These are phyloP conservation scores for Synanthedon vespiformis DNA, from an alignment of 2,888 invertebrate species.

Conservation along the genomic window DNA sequence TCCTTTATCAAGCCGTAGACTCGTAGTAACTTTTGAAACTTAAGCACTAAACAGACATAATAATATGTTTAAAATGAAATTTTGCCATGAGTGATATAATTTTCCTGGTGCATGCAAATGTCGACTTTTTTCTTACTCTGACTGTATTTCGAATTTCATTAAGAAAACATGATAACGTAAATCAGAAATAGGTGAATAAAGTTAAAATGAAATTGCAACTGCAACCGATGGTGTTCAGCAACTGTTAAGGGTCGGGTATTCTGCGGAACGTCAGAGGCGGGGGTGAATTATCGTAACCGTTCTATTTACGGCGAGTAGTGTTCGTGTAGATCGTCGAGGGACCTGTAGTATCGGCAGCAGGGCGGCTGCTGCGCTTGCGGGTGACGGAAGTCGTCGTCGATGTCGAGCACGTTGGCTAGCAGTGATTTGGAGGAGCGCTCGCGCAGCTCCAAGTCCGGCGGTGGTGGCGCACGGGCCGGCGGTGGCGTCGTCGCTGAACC, in stretches of 20 bases:
- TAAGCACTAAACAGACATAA: no score
- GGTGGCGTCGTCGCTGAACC: conserved; percentile 73
- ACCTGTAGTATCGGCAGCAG: conserved; percentile 85
- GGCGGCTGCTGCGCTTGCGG: conserved; percentile 79
- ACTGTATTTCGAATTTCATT: background rate
- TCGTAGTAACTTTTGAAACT: no score
- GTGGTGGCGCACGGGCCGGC: conserved; percentile 78
- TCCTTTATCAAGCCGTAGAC: no score
- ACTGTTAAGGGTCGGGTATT: conserved; percentile 48
- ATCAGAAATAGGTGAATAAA: no score
- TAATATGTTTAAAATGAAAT: no score
- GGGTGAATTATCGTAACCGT: conserved; percentile 66
- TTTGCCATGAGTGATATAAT: no score
- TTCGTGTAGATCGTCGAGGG: conserved; percentile 72
- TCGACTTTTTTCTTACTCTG: background rate
- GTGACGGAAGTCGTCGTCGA: conserved; percentile 95
- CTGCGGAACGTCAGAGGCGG: conserved; percentile 64
- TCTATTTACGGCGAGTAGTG: conserved; percentile 69
- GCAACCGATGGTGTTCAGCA: conserved; percentile 1
- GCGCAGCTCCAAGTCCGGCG: conserved; percentile 88
- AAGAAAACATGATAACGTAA: no score
- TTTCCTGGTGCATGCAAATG: no score
- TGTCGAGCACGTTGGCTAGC: conserved; percentile 95
- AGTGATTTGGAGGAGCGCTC: conserved; percentile 94
- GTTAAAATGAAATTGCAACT: background rate